phyloP scores from a whole-genome alignment of 2,113 vertebrate species.

The Hypomesus transpacificus region DNA sequence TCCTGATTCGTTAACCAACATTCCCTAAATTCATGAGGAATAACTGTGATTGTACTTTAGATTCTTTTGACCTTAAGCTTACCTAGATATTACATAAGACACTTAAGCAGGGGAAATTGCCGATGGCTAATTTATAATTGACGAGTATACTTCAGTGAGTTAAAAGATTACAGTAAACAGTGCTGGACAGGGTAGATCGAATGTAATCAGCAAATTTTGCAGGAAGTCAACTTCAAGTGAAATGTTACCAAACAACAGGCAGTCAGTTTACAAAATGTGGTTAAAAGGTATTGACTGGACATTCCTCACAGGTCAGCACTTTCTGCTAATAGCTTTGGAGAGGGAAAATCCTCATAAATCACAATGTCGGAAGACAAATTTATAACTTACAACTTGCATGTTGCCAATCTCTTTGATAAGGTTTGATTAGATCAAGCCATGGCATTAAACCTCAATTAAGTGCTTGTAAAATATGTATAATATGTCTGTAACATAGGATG shows the following conservation, averaged over 20 bases:
- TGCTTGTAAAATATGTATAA: too few species aligned
- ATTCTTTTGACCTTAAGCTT: too few species aligned
- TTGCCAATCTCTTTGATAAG: constrained; percentile 7
- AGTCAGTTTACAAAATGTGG: constrained; percentile 79
- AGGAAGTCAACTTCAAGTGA: constrained; percentile 81
- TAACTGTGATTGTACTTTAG: too few species aligned
- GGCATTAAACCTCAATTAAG: too few species aligned
- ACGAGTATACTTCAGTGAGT: constrained; percentile 65
- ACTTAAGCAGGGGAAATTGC: constrained; percentile 20
- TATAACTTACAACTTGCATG: constrained; percentile 30
- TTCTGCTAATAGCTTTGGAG: constrained; percentile 68
- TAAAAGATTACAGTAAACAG: constrained; percentile 88
- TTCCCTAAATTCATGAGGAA: too few species aligned
- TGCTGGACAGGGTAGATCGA: constrained; percentile 76
- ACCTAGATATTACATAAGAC: neutral
- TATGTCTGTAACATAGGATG: too few species aligned
- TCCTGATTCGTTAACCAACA: too few species aligned
- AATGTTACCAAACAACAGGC: constrained; percentile 86
- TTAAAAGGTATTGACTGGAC: constrained; percentile 75
- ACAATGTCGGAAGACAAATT: constrained; percentile 31
- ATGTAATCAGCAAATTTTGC: constrained; percentile 79
- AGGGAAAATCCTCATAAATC: constrained; percentile 60
- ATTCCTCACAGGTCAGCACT: constrained; percentile 79
- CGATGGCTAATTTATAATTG: constrained; percentile 59
- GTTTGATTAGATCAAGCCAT: too few species aligned